Evolutionary conservation across 2,113 vertebrate genomes (phyloP), one percentile per base, ranked within the genome.

Genomic region (Dipodomys spectabilis): DNA sequence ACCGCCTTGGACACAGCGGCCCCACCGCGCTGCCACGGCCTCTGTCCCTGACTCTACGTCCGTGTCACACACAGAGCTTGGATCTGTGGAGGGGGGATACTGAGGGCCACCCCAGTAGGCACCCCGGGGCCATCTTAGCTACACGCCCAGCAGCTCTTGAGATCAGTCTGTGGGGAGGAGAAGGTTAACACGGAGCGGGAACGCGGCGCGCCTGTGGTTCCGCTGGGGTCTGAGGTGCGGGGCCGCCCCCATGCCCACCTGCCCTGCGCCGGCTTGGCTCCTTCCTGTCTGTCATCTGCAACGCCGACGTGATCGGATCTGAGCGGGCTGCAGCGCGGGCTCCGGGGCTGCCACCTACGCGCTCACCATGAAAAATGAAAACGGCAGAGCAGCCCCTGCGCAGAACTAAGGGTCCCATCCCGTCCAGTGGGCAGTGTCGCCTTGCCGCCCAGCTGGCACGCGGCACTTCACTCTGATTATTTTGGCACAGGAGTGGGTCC

Each of bases 401-500:
- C n/a, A 44, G 86, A 65, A 32, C 19, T 5, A 23, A 30, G 68
- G n/a, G 0, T 13, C 6, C 5, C 68, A 9, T 49, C 22, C 35
- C 9, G 39, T 18, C 88, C n/a, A 30, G 35, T 13, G 3, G 79
- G 85, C n/a, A 45, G n/a, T 32, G 91, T 44, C 77, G 0, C 82
- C 79, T n/a, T 0, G 2, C 27, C 30, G n/a, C 8, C 62, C 79
- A 88, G 83, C 28, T 65, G 77, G 75, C 92, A 84, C 25, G 0
- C 49, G 15, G 49, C 3, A 22, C 89, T 94, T 83, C 84, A 53
- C 86, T 92, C 20, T 69, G 74, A 71, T 90, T 79, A 72, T 23
- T 92, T 94, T 85, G 92, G 86, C 91, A 86, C 23, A 88, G 44
- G 12, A 60, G 10, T 45, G n/a, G 68, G 15, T 73, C 95, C 86